Conservation (phyloP, 2,797 vertebrate genomes). For the Pantherophis alleghaniensis region DNA sequence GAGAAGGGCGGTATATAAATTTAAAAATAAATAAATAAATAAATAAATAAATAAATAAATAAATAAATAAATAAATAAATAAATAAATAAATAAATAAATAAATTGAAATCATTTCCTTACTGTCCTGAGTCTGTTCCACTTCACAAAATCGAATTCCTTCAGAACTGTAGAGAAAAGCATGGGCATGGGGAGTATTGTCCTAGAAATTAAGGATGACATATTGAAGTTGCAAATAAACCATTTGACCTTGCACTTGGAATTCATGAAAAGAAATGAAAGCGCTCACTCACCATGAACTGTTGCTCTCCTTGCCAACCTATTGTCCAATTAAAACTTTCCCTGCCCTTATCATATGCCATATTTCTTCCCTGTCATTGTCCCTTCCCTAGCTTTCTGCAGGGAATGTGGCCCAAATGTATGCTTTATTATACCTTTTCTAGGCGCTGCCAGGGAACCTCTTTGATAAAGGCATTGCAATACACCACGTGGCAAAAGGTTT, state of each 20-base stretch:
- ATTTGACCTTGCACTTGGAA: background rate
- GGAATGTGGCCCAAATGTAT: background rate
- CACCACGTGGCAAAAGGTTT: slow-evolving; percentile 85
- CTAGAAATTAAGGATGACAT: slow-evolving; percentile 70
- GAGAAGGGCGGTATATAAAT: too few relatives aligned
- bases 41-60: too few relatives aligned
- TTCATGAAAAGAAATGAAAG: slow-evolving; percentile 9
- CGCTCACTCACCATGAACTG: background rate
- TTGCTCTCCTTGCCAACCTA: background rate
- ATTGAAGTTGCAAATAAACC: slow-evolving; percentile 37
- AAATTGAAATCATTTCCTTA: slow-evolving; percentile 65
- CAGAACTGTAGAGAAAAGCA: slow-evolving; percentile 86
- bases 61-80: too few relatives aligned
- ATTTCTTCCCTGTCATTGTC: background rate
- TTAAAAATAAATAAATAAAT: too few relatives aligned
- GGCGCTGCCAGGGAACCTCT: slow-evolving; percentile 88
- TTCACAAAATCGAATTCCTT: slow-evolving; percentile 86
- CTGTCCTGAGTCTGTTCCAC: slow-evolving; percentile 82
- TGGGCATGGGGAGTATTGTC: slow-evolving; percentile 84
- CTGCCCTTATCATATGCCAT: background rate
- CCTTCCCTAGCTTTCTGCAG: background rate
- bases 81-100: too few relatives aligned
- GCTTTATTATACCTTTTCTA: slow-evolving; percentile 82
- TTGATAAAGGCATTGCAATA: slow-evolving; percentile 81
- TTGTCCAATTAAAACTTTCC: background rate